These are phyloP conservation scores for Galemys pyrenaicus DNA, from an alignment of 2,113 vertebrate genomes.

Conservation along the genomic window DNA sequence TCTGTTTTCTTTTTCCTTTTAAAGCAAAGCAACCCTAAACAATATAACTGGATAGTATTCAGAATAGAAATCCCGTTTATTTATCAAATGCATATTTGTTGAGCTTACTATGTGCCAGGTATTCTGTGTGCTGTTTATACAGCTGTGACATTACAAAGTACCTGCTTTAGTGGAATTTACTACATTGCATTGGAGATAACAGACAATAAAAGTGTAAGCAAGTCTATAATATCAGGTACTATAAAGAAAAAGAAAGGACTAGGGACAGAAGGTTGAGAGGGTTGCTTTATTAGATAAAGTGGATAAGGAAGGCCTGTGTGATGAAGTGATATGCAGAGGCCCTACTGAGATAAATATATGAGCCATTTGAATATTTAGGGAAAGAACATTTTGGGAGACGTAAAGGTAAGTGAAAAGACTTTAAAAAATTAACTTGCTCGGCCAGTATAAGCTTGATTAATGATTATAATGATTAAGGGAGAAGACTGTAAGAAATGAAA, in stretches of 20 bases:
- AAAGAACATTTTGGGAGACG: not conserved
- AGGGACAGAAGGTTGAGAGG: conserved; percentile 3
- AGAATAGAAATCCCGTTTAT: conserved; percentile 30
- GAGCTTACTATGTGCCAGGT: not conserved
- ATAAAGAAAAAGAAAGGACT: conserved; percentile 14
- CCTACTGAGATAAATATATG: not conserved
- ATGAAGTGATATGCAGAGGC: not conserved
- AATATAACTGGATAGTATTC: conserved; percentile 26
- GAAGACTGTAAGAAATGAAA: conserved; percentile 20
- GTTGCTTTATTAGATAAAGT: not conserved
- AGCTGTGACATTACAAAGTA: conserved; percentile 7
- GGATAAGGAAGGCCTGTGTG: not conserved
- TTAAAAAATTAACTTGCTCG: conserved; percentile 19
- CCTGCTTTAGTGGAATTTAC: conserved; percentile 46
- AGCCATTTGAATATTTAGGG: not conserved
- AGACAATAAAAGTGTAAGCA: not conserved
- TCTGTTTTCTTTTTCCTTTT: not conserved
- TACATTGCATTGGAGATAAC: conserved; percentile 5
- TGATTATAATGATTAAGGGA: conserved; percentile 25
- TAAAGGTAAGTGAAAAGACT: conserved; percentile 1
- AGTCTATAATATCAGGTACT: not conserved
- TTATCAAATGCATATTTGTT: conserved; percentile 1
- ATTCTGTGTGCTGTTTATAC: not conserved
- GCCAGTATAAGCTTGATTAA: not conserved
- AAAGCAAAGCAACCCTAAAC: not conserved